phyloP scores from a whole-genome alignment of 2,888 invertebrate genomes.

The Protophormia terraenovae region DNA sequence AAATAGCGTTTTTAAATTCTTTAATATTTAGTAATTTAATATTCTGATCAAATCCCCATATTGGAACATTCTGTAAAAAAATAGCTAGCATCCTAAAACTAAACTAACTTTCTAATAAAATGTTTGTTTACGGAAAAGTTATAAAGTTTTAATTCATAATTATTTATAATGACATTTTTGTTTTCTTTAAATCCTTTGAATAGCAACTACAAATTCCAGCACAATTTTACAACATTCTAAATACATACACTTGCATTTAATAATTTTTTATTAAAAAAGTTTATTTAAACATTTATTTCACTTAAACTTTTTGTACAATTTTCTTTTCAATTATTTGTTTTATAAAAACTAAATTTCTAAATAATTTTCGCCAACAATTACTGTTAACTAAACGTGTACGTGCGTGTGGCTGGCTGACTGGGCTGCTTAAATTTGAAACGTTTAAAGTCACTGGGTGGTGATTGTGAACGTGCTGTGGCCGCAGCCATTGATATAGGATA shows the following conservation, averaged over 20 bases:
- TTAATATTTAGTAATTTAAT: too few species aligned
- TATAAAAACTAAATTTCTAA: slow-evolving; percentile 21
- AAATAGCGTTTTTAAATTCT: too few species aligned
- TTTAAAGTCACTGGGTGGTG: slow-evolving; percentile 76
- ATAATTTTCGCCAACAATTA: slow-evolving; percentile 44
- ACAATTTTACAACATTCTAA: slow-evolving; percentile 4
- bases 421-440: not conserved
- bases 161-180: too few species aligned
- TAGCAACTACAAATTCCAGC: not conserved
- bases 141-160: too few species aligned
- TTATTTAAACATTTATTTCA: slow-evolving; percentile 47
- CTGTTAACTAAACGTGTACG: slow-evolving; percentile 31
- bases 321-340: slow-evolving; percentile 28
- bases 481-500: slow-evolving; percentile 83
- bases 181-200: not conserved
- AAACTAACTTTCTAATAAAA: too few species aligned
- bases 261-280: slow-evolving; percentile 51
- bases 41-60: too few species aligned
- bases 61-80: too few species aligned
- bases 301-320: slow-evolving; percentile 14
- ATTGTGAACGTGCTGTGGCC: slow-evolving; percentile 77
- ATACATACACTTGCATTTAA: not conserved
- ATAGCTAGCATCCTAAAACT: not conserved
- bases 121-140: too few species aligned
- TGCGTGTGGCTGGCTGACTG: not conserved